Evolutionary conservation across 2,797 vertebrate species (phyloP).

Genomic region (Chiroxiphia lanceolata): DNA sequence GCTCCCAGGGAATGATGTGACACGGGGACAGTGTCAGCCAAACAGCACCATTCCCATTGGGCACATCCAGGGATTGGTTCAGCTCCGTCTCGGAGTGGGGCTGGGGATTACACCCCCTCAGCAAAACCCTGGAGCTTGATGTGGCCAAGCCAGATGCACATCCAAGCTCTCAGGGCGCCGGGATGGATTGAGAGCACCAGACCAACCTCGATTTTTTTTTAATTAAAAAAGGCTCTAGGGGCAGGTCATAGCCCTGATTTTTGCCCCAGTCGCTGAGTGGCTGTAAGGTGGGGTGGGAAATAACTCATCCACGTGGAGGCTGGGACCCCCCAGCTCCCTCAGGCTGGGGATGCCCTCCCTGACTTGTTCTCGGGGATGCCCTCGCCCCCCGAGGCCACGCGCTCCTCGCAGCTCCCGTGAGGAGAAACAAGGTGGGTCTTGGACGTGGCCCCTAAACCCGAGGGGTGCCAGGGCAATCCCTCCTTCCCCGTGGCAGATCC

Average conservation of each 20-base stretch:
- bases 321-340: neutral
- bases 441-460: accelerated
- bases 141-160: accelerated
- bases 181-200: neutral
- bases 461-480: neutral
- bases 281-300: accelerated
- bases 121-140: neutral
- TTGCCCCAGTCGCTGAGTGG: accelerated
- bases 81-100: neutral
- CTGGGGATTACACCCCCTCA: neutral
- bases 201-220: accelerated
- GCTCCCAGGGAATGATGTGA: accelerated
- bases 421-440: accelerated
- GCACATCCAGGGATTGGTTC: accelerated
- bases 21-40: accelerated
- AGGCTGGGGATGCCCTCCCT: neutral
- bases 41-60: accelerated
- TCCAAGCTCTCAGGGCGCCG: accelerated
- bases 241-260: neutral
- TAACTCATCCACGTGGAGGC: neutral
- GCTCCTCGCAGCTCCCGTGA: accelerated
- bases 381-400: accelerated
- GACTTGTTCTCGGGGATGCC: too few relatives aligned
- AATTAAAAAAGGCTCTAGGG: neutral
- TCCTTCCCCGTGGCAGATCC: slow-evolving; percentile 77